These are phyloP conservation scores for Gallinago media DNA, from an alignment of 2,113 vertebrate genomes.

Conservation along the genomic window DNA sequence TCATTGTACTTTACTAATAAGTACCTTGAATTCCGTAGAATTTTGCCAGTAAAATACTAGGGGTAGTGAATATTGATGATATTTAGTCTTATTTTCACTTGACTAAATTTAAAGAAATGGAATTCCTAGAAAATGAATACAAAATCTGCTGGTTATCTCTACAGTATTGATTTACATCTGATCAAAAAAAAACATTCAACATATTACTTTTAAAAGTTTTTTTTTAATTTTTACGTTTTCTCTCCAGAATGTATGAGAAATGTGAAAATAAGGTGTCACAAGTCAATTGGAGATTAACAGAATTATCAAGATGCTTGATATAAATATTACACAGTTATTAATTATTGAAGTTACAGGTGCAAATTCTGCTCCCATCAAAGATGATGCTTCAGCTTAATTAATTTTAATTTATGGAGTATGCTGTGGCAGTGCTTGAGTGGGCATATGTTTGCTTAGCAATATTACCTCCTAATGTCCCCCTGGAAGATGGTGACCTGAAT, in stretches of 20 bases:
- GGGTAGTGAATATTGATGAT: not conserved
- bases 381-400: conserved; percentile 54
- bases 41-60: not conserved
- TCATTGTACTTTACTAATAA: not conserved
- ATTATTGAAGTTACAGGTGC: conserved; percentile 51
- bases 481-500: not conserved
- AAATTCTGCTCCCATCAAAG: conserved; percentile 47
- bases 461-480: not conserved
- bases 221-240: not conserved
- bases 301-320: conserved; percentile 21
- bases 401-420: conserved; percentile 57
- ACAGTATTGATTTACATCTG: not conserved
- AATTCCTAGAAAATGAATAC: not conserved
- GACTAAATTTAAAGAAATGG: not conserved
- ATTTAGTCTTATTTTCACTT: not conserved
- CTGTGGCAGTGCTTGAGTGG: conserved; percentile 16
- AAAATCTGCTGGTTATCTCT: not conserved
- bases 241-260: not conserved
- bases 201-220: not conserved
- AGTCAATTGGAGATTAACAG: not conserved
- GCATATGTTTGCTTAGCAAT: conserved; percentile 15
- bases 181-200: not conserved
- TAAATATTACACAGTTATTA: conserved; percentile 27
- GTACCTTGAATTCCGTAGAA: not conserved
- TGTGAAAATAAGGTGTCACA: not conserved